Evolutionary conservation across 1,140 invertebrate genomes (phyloP).

Genomic region (Mya arenaria): DNA sequence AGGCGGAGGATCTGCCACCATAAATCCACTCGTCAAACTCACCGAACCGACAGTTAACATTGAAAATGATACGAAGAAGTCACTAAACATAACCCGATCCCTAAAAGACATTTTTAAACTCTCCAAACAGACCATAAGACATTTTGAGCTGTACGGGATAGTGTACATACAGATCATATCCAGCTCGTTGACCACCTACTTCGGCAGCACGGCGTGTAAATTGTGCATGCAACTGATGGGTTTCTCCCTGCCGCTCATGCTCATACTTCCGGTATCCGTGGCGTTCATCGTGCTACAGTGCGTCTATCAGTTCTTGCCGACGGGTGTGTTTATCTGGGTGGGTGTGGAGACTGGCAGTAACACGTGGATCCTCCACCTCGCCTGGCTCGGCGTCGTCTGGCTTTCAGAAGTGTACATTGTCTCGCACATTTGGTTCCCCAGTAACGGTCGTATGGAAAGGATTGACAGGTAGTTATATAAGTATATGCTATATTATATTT

Average conservation of each 20-base stretch:
- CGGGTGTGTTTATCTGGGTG: slow-evolving; percentile 65
- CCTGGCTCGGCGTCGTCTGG: slow-evolving; percentile 88
- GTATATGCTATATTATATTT: no score
- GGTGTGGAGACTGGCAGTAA: slow-evolving; percentile 59
- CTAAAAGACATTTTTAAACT: neutral
- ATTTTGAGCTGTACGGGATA: slow-evolving; percentile 66
- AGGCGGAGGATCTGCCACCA: neutral
- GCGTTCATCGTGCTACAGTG: slow-evolving; percentile 65
- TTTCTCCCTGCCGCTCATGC: slow-evolving; percentile 74
- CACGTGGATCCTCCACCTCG: slow-evolving; percentile 61
- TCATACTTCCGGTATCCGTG: slow-evolving; percentile 72
- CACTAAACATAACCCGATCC: neutral
- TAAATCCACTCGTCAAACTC: neutral
- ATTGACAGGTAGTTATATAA: no score
- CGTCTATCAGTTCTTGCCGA: slow-evolving; percentile 57
- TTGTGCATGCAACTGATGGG: slow-evolving; percentile 77
- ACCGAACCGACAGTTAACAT: neutral
- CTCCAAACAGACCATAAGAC: slow-evolving; percentile 37
- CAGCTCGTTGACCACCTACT: slow-evolving; percentile 69
- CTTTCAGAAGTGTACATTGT: slow-evolving; percentile 98
- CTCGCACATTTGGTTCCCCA: slow-evolving; percentile 98
- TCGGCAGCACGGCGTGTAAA: slow-evolving; percentile 76
- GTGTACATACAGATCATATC: slow-evolving; percentile 65
- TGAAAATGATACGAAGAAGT: neutral
- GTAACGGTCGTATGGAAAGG: slow-evolving; percentile 97